Percentiles rank a stretch among this genome's conserved stretches.
These are phyloP conservation scores for Pomatorhinus ruficollis DNA, from an alignment of 2,113 vertebrate genomes.

Conservation along the genomic window DNA sequence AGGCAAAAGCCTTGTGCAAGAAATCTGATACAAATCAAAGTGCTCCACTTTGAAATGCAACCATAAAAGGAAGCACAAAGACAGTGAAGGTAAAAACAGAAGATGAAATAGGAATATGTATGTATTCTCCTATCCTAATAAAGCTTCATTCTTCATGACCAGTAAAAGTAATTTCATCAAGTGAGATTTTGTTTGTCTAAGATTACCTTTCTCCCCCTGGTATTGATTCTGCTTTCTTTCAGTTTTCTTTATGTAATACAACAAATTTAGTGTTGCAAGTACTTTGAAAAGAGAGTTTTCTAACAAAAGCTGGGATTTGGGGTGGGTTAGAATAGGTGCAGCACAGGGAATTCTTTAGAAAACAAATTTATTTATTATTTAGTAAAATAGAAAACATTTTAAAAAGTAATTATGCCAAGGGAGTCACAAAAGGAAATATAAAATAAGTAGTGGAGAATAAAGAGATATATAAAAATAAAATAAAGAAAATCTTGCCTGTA, in stretches of 20 bases:
- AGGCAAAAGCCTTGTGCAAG: background rate
- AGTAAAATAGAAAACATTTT: background rate
- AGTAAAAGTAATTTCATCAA: background rate
- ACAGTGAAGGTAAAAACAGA: background rate
- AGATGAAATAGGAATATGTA: background rate
- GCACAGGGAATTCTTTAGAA: background rate
- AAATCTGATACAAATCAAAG: background rate
- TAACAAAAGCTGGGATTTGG: background rate
- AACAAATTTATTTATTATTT: background rate
- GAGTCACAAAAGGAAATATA: background rate
- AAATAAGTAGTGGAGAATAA: background rate
- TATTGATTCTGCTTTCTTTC: background rate
- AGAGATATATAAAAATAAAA: background rate
- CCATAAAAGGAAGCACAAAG: background rate
- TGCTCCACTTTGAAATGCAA: background rate
- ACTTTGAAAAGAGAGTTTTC: background rate
- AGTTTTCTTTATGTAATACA: background rate
- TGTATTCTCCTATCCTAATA: background rate
- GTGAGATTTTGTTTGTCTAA: background rate
- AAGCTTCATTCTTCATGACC: background rate
- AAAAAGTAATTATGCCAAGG: background rate
- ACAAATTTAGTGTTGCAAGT: background rate
- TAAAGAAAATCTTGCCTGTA: background rate
- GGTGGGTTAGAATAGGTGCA: background rate
- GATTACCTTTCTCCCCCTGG: background rate